These are phyloP conservation scores for Parasteatoda lunata DNA, from an alignment of 2,888 invertebrate genomes.

Conservation along the genomic window DNA sequence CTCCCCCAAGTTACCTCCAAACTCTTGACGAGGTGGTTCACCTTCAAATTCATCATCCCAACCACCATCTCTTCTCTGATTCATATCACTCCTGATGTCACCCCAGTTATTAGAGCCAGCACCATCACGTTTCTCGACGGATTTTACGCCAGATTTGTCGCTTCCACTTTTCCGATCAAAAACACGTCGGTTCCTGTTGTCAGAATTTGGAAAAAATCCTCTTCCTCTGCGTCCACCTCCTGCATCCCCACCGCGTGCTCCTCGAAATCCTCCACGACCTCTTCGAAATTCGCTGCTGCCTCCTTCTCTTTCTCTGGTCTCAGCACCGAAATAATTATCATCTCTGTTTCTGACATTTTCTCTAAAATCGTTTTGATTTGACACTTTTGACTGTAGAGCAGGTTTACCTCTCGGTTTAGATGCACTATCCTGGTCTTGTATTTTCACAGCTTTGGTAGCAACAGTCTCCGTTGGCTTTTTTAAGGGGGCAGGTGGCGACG, in stretches of 20 bases:
- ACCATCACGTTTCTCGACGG: constrained; percentile 94
- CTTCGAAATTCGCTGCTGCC: constrained; percentile 73
- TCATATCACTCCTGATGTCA: constrained; percentile 77
- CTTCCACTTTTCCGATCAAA: constrained; percentile 96
- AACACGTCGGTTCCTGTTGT: constrained; percentile 86
- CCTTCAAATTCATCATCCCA: constrained; percentile 28
- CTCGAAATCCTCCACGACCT: constrained; percentile 70
- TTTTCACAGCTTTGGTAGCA: constrained; percentile 29
- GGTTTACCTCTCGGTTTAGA: constrained; percentile 14
- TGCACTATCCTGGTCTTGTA: constrained; percentile 16
- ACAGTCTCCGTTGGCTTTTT: constrained; percentile 39
- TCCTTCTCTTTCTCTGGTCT: background rate
- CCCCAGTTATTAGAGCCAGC: constrained; percentile 97
- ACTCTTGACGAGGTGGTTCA: constrained; percentile 14
- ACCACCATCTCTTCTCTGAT: constrained; percentile 12
- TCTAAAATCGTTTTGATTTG: constrained; percentile 34
- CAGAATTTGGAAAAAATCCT: constrained; percentile 78
- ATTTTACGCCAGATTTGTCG: constrained; percentile 92
- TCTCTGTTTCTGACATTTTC: constrained; percentile 54
- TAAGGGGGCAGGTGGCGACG: background rate
- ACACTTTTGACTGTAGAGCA: background rate
- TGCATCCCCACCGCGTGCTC: constrained; percentile 55
- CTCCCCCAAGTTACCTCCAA: constrained; percentile 9
- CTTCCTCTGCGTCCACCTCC: constrained; percentile 71
- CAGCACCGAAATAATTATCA: constrained; percentile 38